phyloP scores from a whole-genome alignment of 2,888 invertebrate genomes.

The Alsophila aescularia region DNA sequence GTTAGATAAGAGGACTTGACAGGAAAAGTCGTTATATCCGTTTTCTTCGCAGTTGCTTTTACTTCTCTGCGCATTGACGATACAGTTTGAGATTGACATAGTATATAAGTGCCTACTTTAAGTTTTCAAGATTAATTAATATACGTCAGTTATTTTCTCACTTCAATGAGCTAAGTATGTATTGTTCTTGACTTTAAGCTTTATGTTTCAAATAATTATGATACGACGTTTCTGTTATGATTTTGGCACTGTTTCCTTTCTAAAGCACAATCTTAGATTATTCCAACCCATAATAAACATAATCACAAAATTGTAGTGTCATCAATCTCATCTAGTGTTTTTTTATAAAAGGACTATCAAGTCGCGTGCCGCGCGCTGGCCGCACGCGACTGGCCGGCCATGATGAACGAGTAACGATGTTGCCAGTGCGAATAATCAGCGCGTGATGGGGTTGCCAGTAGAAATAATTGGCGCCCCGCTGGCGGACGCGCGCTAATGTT shows the following conservation, averaged over 20 bases:
- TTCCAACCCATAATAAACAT: constrained; percentile 37
- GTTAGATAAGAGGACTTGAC: neutral
- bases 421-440: constrained; percentile 67
- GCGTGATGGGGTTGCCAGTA: constrained; percentile 75
- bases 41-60: neutral
- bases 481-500: constrained; percentile 76
- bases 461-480: constrained; percentile 82
- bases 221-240: no score
- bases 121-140: no score
- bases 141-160: no score
- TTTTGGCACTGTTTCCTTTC: neutral
- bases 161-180: no score
- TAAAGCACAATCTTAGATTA: constrained; percentile 8
- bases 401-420: constrained; percentile 73
- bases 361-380: constrained; percentile 47
- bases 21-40: neutral
- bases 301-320: constrained; percentile 37
- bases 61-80: no score
- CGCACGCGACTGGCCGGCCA: constrained; percentile 62
- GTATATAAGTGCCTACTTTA: no score
- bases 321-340: constrained; percentile 46
- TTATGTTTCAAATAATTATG: no score
- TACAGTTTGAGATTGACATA: no score
- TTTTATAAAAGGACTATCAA: constrained; percentile 48
- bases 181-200: no score